Conservation (phyloP, 2,888 invertebrate species). For the Xestobium rufovillosum region DNA sequence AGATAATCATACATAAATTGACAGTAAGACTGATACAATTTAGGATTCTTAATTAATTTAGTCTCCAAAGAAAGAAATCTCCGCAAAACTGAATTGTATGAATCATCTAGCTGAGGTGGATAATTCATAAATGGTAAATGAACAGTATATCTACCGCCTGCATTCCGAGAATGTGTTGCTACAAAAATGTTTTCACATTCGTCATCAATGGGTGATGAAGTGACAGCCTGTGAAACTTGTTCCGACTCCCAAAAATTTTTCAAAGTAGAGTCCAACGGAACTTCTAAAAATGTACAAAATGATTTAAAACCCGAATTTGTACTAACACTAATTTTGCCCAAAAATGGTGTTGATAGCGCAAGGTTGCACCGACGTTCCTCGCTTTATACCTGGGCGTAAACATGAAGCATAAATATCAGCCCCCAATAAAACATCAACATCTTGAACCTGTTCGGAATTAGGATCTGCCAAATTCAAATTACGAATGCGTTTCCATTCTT, state of each 20-base stretch:
- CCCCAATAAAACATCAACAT: too few relatives aligned
- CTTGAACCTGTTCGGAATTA: too few relatives aligned
- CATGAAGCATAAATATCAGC: too few relatives aligned
- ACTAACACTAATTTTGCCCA: too few relatives aligned
- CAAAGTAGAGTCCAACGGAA: conserved; percentile 1
- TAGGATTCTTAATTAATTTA: conserved; percentile 1
- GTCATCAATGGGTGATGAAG: conserved; percentile 1
- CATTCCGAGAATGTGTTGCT: conserved; percentile 1
- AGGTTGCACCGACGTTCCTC: too few relatives aligned
- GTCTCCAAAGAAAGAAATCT: conserved; percentile 10
- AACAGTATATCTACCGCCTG: conserved; percentile 5
- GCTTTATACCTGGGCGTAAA: too few relatives aligned
- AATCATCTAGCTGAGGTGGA: conserved; percentile 3
- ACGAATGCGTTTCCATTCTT: too few relatives aligned
- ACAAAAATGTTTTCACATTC: conserved; percentile 2
- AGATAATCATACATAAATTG: conserved; percentile 11
- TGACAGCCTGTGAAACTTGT: conserved; percentile 4
- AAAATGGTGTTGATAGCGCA: too few relatives aligned
- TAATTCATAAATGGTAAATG: conserved; percentile 5
- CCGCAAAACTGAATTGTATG: conserved; percentile 4
- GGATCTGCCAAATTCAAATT: too few relatives aligned
- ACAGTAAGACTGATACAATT: conserved; percentile 4
- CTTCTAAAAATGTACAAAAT: too few relatives aligned
- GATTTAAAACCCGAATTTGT: too few relatives aligned
- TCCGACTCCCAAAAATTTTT: conserved; percentile 9